Evolutionary conservation across 2,888 invertebrate species (phyloP).

Genomic region (Tetragonisca angustula): DNA sequence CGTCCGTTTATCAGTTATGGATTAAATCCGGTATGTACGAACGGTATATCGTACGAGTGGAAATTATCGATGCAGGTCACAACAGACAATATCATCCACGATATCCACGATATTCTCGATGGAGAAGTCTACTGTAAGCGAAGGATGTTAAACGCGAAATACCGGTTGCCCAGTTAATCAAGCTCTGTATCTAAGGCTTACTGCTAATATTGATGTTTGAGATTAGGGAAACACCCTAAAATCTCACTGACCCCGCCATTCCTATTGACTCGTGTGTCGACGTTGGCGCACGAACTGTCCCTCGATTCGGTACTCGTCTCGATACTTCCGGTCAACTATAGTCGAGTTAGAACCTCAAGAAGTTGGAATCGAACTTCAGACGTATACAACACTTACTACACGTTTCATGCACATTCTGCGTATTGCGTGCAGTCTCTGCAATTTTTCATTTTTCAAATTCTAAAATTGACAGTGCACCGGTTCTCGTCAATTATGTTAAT

Average conservation of each 20-base stretch:
- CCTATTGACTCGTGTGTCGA: conserved; percentile 26
- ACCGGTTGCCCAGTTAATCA: conserved; percentile 69
- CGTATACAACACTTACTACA: neutral
- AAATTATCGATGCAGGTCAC: conserved; percentile 3
- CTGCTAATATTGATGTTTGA: conserved; percentile 75
- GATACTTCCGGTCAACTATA: neutral
- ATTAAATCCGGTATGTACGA: conserved; percentile 7
- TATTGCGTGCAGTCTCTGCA: too few relatives aligned
- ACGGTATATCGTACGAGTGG: neutral
- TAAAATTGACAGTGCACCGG: too few relatives aligned
- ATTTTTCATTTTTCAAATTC: too few relatives aligned
- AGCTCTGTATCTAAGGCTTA: conserved; percentile 73
- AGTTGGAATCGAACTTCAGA: neutral
- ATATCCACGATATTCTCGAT: conserved; percentile 39
- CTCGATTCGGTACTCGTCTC: neutral
- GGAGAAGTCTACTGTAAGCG: neutral
- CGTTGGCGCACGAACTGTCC: neutral
- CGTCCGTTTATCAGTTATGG: neutral
- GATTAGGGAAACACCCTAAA: conserved; percentile 70
- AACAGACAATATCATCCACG: conserved; percentile 21
- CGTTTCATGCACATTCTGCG: too few relatives aligned
- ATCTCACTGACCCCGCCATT: conserved; percentile 50
- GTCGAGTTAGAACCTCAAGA: neutral
- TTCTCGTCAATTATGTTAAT: too few relatives aligned
- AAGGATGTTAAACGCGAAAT: conserved; percentile 50